phyloP scores from a whole-genome alignment of 2,113 vertebrate species.

The Fulmarus glacialis region DNA sequence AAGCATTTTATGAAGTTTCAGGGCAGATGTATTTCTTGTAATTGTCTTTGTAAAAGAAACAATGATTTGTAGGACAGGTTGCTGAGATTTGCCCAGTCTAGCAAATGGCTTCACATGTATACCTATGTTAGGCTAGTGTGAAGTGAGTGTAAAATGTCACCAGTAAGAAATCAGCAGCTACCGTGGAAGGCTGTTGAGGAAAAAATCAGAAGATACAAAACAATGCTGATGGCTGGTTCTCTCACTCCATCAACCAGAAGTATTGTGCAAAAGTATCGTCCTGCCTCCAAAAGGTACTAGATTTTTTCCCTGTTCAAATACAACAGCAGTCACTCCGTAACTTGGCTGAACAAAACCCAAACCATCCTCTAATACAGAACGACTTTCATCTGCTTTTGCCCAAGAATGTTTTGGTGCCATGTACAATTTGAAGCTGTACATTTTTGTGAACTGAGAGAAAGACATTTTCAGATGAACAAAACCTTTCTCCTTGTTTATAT shows the following conservation, averaged over 20 bases:
- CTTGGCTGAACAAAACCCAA: not conserved
- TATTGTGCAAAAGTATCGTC: not conserved
- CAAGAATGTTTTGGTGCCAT: rapidly evolving
- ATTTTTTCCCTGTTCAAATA: not conserved
- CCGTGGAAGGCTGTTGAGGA: not conserved
- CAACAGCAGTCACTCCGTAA: not conserved
- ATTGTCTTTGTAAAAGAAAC: not conserved
- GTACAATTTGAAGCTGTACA: not conserved
- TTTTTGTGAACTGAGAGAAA: not conserved
- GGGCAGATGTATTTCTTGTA: not conserved
- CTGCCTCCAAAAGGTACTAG: not conserved
- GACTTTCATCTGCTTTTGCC: not conserved
- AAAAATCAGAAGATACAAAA: not conserved
- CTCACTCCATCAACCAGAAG: not conserved
- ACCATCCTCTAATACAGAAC: not conserved
- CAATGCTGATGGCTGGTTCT: not conserved
- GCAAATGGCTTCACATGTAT: not conserved
- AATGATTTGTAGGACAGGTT: not conserved
- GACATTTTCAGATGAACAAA: not conserved
- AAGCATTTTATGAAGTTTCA: not conserved
- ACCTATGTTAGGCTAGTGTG: not conserved
- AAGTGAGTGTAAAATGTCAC: not conserved
- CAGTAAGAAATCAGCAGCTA: not conserved
- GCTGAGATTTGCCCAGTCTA: not conserved
- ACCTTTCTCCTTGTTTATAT: not conserved